Conservation (phyloP, 2,797 vertebrate genomes). For the Etheostoma nigrum region DNA sequence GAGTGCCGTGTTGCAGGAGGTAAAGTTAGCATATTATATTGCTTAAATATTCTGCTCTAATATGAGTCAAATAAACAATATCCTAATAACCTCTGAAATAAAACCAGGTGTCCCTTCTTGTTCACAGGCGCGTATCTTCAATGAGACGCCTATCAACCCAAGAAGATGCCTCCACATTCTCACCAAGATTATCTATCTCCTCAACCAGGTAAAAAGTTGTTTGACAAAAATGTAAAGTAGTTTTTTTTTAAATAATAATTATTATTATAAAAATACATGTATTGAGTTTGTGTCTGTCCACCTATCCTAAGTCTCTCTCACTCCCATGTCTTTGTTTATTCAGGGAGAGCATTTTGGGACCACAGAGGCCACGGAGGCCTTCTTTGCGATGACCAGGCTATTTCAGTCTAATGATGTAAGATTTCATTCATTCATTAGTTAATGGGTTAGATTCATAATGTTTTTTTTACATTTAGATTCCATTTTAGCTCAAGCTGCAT, state of each 20-base stretch:
- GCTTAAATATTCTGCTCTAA: neutral
- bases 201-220: slow-evolving; percentile 90
- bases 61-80: neutral
- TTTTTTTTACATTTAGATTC: neutral
- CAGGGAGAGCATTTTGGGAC: slow-evolving; percentile 98
- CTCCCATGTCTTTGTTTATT: neutral
- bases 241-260: neutral
- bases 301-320: neutral
- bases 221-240: rapidly evolving
- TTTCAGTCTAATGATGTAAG: slow-evolving; percentile 98
- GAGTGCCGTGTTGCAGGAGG: slow-evolving; percentile 97
- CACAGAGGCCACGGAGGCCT: slow-evolving; percentile 96
- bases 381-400: slow-evolving; percentile 98
- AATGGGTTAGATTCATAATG: neutral
- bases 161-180: slow-evolving; percentile 98
- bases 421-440: neutral
- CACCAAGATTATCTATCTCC: slow-evolving; percentile 97
- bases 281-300: neutral
- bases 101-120: neutral
- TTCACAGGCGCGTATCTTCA: slow-evolving; percentile 94
- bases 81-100: neutral
- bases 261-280: too few species aligned
- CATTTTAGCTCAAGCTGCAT: neutral
- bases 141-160: slow-evolving; percentile 98
- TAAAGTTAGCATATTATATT: slow-evolving; percentile 57